Evolutionary conservation across 2,888 invertebrate genomes (phyloP).

Genomic region (Nymphalis c-album): DNA sequence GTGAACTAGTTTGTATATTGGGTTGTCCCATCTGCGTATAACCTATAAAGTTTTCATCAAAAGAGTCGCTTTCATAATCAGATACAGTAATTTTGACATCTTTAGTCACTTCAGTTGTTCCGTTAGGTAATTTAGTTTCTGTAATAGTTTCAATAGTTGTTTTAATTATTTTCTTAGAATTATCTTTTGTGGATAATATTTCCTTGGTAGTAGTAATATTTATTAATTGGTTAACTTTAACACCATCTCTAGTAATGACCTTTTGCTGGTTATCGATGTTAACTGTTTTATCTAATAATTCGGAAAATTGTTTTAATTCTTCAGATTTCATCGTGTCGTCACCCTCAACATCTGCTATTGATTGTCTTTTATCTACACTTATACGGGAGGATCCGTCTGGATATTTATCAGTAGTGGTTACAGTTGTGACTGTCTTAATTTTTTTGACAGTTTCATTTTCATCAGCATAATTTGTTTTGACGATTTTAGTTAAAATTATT

Average conservation of each 20-base stretch:
- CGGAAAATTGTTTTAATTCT: slow-evolving; percentile 51
- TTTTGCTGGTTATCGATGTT: slow-evolving; percentile 60
- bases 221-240: slow-evolving; percentile 60
- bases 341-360: slow-evolving; percentile 57
- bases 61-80: slow-evolving; percentile 58
- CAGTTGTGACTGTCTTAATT: slow-evolving; percentile 58
- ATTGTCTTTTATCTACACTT: slow-evolving; percentile 62
- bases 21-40: slow-evolving; percentile 57
- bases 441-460: slow-evolving; percentile 49
- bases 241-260: slow-evolving; percentile 52
- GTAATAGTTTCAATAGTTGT: slow-evolving; percentile 67
- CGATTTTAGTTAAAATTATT: slow-evolving; percentile 55
- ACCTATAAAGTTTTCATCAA: slow-evolving; percentile 62
- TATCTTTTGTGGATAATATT: slow-evolving; percentile 53
- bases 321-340: slow-evolving; percentile 44
- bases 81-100: slow-evolving; percentile 69
- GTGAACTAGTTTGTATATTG: slow-evolving; percentile 52
- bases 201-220: slow-evolving; percentile 71
- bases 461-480: slow-evolving; percentile 59
- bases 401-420: slow-evolving; percentile 66
- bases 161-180: slow-evolving; percentile 61
- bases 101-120: slow-evolving; percentile 67
- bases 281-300: slow-evolving; percentile 58
- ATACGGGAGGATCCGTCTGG: slow-evolving; percentile 65
- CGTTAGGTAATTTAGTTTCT: slow-evolving; percentile 63